A percentile compares a stretch with the other conserved stretches of the same genome.
Evolutionary conservation across 2,113 vertebrate genomes (phyloP).

Genomic region (Psittacara wagleri): DNA sequence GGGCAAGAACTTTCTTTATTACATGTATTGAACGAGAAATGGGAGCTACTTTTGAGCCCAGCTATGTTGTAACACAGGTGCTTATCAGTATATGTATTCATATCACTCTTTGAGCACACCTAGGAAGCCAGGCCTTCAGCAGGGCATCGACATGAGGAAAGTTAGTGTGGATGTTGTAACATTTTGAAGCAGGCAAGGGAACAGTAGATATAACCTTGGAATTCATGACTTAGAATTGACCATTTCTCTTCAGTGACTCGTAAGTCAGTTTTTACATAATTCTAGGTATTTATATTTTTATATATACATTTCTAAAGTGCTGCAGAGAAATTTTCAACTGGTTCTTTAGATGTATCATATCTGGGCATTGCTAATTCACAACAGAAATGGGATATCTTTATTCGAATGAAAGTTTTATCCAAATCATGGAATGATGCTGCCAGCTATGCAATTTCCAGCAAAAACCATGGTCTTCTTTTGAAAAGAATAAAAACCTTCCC

Average conservation of each 20-base stretch:
- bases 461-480: neutral
- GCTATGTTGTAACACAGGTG: neutral
- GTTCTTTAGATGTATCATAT: neutral
- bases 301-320: neutral
- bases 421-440: neutral
- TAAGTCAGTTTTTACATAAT: neutral
- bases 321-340: neutral
- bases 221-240: neutral
- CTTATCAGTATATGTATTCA: neutral
- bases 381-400: neutral
- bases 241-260: neutral
- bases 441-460: neutral
- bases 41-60: neutral
- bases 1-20: neutral
- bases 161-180: neutral
- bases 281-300: neutral
- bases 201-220: neutral
- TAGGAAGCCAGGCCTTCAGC: neutral
- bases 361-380: neutral
- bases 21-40: neutral
- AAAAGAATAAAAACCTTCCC: constrained; percentile 13
- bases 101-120: neutral
- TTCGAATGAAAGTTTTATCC: neutral
- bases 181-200: neutral
- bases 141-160: neutral